A percentile compares a stretch with the other conserved stretches of the same genome.
phyloP scores from a whole-genome alignment of 1,140 invertebrate species.

The Chionoecetes opilio region DNA sequence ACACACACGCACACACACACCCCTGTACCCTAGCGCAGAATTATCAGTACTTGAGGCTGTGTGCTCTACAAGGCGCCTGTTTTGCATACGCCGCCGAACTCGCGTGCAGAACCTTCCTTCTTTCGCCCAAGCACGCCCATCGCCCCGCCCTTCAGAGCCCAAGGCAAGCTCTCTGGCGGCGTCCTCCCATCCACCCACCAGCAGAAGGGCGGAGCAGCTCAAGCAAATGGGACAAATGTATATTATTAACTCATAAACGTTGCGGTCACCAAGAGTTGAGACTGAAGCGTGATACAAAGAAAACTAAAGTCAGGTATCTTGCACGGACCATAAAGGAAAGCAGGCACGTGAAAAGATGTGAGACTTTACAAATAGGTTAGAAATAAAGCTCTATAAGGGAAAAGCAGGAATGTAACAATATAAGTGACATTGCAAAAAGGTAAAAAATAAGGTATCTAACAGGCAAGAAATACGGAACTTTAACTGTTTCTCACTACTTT shows the following conservation, averaged over 20 bases:
- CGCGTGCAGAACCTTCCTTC: background rate
- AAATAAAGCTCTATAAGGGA: too few species aligned
- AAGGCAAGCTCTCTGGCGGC: background rate
- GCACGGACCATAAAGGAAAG: background rate
- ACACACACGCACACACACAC: background rate
- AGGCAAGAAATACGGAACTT: too few species aligned
- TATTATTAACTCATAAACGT: conserved; percentile 31
- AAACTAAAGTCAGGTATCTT: background rate
- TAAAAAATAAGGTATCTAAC: too few species aligned
- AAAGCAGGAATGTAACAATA: too few species aligned
- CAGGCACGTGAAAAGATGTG: too few species aligned
- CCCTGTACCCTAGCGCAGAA: too few species aligned
- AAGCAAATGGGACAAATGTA: conserved; percentile 9
- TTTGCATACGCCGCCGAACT: background rate
- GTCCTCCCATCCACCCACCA: background rate
- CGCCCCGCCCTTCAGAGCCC: background rate
- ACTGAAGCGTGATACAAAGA: background rate
- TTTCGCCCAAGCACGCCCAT: background rate
- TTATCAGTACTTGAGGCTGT: background rate
- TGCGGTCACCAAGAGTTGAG: background rate
- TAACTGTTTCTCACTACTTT: too few species aligned
- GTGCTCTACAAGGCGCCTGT: background rate
- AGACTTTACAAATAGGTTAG: too few species aligned
- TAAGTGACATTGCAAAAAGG: too few species aligned
- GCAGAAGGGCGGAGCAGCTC: background rate